Conservation (phyloP, 2,797 vertebrate genomes). For the Coracias cyanogaster region DNA sequence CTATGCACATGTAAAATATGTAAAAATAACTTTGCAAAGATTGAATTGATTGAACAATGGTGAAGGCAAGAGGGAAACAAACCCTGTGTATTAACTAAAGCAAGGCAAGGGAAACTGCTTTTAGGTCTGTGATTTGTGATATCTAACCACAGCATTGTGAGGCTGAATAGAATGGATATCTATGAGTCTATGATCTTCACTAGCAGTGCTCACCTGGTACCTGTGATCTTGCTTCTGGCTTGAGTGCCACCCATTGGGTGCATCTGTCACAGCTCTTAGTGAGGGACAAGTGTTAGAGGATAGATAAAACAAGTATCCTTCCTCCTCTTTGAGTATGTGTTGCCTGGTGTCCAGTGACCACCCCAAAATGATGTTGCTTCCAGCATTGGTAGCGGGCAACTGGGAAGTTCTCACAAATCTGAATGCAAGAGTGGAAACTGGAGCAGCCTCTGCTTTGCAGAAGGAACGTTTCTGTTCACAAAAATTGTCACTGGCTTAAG, state of each 20-base stretch:
- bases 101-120: not conserved
- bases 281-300: not conserved
- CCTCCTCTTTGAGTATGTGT: not conserved
- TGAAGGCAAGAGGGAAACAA: not conserved
- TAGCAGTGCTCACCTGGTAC: not conserved
- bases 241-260: not conserved
- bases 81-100: not conserved
- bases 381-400: not conserved
- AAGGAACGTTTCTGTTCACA: not conserved
- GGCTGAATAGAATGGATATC: not conserved
- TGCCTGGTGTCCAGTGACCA: not conserved
- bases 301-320: not conserved
- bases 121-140: not conserved
- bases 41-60: not conserved
- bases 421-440: not conserved
- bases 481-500: not conserved
- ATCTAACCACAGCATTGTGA: not conserved
- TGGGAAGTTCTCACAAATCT: not conserved
- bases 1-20: not conserved
- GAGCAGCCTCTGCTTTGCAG: not conserved
- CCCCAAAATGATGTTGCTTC: not conserved
- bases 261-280: not conserved
- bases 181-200: too few species aligned
- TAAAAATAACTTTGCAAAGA: not conserved
- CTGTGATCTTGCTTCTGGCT: not conserved